Evolutionary conservation across 1,140 invertebrate genomes (phyloP).

Genomic region (Dysdera silvatica): DNA sequence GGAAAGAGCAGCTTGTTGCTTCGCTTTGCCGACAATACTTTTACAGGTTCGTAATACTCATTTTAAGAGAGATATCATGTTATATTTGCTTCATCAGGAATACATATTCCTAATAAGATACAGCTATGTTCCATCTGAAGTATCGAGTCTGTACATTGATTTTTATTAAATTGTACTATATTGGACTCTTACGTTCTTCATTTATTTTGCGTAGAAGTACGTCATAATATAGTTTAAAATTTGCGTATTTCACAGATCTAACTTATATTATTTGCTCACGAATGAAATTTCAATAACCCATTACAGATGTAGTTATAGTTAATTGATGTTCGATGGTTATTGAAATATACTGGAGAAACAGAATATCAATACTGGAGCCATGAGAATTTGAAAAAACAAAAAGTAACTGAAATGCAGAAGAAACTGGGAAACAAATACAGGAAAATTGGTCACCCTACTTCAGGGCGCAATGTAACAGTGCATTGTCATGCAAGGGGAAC

Average conservation of each 20-base stretch:
- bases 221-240: neutral
- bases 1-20: constrained; percentile 96
- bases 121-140: neutral
- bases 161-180: neutral
- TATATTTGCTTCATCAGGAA: neutral
- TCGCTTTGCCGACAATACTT: constrained; percentile 95
- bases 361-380: too few relatives aligned
- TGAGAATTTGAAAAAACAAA: too few relatives aligned
- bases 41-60: constrained; percentile 59
- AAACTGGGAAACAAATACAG: too few relatives aligned
- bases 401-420: too few relatives aligned
- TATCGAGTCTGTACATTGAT: too few relatives aligned
- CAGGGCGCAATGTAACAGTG: too few relatives aligned
- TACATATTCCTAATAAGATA: neutral
- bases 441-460: too few relatives aligned
- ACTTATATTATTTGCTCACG: constrained; percentile 9
- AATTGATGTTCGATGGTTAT: too few relatives aligned
- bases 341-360: too few relatives aligned
- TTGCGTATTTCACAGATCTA: neutral
- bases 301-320: too few relatives aligned
- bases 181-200: neutral
- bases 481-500: too few relatives aligned
- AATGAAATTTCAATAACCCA: too few relatives aligned
- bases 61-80: neutral
- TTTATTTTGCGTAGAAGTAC: neutral